Conservation (phyloP, 2,888 invertebrate species). For the Acrobasis suavella region DNA sequence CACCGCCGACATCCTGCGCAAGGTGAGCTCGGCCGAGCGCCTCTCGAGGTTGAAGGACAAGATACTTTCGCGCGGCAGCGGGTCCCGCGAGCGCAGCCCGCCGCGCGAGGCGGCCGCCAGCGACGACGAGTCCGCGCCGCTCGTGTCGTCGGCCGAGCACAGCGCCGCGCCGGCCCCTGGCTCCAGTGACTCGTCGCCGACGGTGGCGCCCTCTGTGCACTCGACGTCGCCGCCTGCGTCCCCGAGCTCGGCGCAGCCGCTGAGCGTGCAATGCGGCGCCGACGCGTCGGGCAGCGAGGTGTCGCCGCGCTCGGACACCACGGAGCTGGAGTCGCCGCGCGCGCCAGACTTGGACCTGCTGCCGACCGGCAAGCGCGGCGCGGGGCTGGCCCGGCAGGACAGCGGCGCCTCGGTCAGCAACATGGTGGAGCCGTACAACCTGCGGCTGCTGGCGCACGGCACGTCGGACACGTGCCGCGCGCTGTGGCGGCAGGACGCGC, state of each 20-base stretch:
- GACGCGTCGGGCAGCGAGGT: slow-evolving; percentile 51
- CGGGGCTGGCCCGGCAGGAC: slow-evolving; percentile 40
- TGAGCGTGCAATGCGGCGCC: slow-evolving; percentile 48
- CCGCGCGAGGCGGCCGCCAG: slow-evolving; percentile 62
- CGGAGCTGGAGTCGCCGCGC: slow-evolving; percentile 59
- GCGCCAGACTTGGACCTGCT: slow-evolving; percentile 55
- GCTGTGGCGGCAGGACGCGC: slow-evolving; percentile 78
- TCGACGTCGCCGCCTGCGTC: slow-evolving; percentile 33
- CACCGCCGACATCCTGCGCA: slow-evolving; percentile 64
- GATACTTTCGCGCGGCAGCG: slow-evolving; percentile 58
- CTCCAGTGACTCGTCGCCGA: slow-evolving; percentile 20
- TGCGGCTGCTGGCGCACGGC: slow-evolving; percentile 68
- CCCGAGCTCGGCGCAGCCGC: slow-evolving; percentile 37
- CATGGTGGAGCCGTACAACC: slow-evolving; percentile 73
- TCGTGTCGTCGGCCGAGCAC: slow-evolving; percentile 68
- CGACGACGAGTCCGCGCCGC: slow-evolving; percentile 87
- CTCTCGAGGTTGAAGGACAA: slow-evolving; percentile 67
- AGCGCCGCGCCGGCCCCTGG: slow-evolving; percentile 26
- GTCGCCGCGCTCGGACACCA: slow-evolving; percentile 71
- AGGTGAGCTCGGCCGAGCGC: slow-evolving; percentile 68
- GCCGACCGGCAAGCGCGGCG: slow-evolving; percentile 51
- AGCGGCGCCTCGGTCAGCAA: slow-evolving; percentile 61
- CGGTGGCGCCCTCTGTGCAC: slow-evolving; percentile 21
- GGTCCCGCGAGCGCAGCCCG: slow-evolving; percentile 68
- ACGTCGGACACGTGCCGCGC: slow-evolving; percentile 58